phyloP scores from a whole-genome alignment of 1,140 invertebrate genomes.

The Pachypeltis micranthus region DNA sequence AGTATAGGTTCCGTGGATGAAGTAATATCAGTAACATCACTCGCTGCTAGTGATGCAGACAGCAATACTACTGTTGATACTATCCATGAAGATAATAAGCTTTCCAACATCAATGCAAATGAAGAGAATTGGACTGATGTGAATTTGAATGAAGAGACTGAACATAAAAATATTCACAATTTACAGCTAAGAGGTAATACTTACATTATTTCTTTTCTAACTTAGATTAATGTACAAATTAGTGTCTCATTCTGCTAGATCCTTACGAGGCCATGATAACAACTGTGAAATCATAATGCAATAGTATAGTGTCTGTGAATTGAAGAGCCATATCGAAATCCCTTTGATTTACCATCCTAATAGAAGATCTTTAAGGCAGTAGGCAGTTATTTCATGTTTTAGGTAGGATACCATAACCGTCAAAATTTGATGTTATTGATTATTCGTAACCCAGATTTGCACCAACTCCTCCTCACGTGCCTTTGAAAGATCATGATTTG shows the following conservation, averaged over 20 bases:
- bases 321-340: too few relatives aligned
- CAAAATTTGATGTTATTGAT: slow-evolving; percentile 15
- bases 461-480: too few relatives aligned
- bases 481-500: too few relatives aligned
- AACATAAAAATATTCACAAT: slow-evolving; percentile 47
- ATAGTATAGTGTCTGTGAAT: too few relatives aligned
- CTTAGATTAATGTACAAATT: too few relatives aligned
- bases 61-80: slow-evolving; percentile 29
- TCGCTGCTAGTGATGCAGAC: slow-evolving; percentile 28
- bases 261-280: too few relatives aligned
- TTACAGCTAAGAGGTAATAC: slow-evolving; percentile 38
- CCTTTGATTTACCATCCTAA: too few relatives aligned
- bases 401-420: background rate
- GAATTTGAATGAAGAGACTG: slow-evolving; percentile 66
- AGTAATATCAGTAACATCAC: slow-evolving; percentile 26
- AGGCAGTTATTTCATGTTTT: slow-evolving; percentile 14
- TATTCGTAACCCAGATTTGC: too few relatives aligned
- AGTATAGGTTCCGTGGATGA: slow-evolving; percentile 25
- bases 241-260: too few relatives aligned
- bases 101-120: slow-evolving; percentile 37
- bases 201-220: too few relatives aligned
- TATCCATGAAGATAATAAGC: slow-evolving; percentile 25
- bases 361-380: too few relatives aligned
- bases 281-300: too few relatives aligned
- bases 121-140: slow-evolving; percentile 87